Conservation (phyloP, 2,113 vertebrate species). For the Pagrus major region DNA sequence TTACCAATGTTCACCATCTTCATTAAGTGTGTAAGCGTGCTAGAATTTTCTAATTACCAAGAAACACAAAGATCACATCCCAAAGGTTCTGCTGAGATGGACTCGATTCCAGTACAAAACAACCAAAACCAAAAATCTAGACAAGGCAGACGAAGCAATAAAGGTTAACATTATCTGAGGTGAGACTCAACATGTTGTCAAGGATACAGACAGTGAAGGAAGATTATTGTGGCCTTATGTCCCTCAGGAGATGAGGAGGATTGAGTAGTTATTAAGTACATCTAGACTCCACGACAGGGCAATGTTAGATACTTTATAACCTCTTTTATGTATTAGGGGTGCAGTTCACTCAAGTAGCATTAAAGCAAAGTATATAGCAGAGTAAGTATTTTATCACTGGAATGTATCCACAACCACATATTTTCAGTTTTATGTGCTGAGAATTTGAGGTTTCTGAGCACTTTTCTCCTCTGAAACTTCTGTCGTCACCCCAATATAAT, state of each 20-base stretch:
- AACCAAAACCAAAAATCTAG: too few species aligned
- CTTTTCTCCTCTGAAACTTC: neutral
- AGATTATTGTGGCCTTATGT: neutral
- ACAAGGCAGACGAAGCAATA: neutral
- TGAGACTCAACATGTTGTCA: neutral
- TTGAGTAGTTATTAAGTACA: neutral
- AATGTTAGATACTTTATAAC: neutral
- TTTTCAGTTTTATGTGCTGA: conserved; percentile 7
- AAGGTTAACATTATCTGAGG: neutral
- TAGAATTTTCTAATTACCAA: neutral
- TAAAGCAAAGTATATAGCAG: too few species aligned
- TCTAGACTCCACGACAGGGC: neutral
- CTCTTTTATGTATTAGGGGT: neutral
- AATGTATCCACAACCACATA: neutral
- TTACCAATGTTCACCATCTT: neutral
- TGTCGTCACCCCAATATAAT: neutral
- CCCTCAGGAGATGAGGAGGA: neutral
- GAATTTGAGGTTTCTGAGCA: neutral
- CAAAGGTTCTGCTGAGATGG: neutral
- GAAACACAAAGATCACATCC: neutral
- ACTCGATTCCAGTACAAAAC: neutral
- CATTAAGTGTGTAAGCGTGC: neutral
- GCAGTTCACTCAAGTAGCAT: neutral
- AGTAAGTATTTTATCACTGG: neutral
- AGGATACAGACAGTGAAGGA: neutral